phyloP scores from a whole-genome alignment of 2,888 invertebrate genomes.

The Drosophila colorata region DNA sequence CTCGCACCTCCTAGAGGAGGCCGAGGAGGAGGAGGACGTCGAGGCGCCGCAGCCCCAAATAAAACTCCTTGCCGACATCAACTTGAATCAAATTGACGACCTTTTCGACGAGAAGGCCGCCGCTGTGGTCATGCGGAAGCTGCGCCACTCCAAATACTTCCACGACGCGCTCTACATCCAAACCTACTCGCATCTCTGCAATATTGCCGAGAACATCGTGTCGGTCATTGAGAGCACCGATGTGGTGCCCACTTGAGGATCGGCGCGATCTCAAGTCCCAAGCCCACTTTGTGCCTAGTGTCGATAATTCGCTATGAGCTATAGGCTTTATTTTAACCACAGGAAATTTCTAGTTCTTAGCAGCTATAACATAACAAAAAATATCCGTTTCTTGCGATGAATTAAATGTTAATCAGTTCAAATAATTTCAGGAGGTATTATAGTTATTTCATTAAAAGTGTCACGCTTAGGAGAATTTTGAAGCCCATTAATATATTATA shows the following conservation, averaged over 20 bases:
- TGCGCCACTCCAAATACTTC: constrained; percentile 69
- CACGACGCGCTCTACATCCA: constrained; percentile 78
- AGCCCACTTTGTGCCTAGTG: too few relatives aligned
- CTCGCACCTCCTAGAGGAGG: constrained; percentile 20
- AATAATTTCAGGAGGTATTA: too few relatives aligned
- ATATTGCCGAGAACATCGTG: constrained; percentile 76
- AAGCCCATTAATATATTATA: too few relatives aligned
- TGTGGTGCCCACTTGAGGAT: constrained; percentile 40
- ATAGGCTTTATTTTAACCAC: background rate
- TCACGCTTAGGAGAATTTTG: too few relatives aligned
- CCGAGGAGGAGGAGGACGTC: constrained; percentile 28
- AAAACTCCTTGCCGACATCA: background rate
- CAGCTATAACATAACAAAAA: background rate
- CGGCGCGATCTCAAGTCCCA: background rate
- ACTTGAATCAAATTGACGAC: background rate
- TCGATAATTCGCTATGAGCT: too few relatives aligned
- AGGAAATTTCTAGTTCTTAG: constrained; percentile 13
- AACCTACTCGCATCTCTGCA: constrained; percentile 78
- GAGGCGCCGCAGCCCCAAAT: background rate
- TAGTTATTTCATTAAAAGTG: too few relatives aligned
- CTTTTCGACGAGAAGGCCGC: constrained; percentile 33
- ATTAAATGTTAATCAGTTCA: too few relatives aligned
- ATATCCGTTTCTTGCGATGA: background rate
- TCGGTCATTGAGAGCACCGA: constrained; percentile 80
- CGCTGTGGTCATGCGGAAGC: constrained; percentile 42